Percentiles rank a stretch among this genome's conserved stretches.
Conservation (phyloP, 2,888 invertebrate species). For the Biston stratarius region DNA sequence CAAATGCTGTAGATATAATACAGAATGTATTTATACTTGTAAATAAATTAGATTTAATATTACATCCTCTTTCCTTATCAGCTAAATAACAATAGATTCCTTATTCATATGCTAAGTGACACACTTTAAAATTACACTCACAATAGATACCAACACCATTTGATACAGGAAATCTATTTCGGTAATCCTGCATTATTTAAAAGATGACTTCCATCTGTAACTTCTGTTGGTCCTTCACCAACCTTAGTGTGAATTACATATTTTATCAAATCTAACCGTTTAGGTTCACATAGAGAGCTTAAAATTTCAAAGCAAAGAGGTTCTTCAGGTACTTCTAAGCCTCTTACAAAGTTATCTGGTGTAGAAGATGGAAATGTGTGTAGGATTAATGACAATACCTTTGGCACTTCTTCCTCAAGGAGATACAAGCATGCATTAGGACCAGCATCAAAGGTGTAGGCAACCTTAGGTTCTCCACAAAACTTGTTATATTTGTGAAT, state of each 20-base stretch:
- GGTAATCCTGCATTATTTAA: slow-evolving; percentile 65
- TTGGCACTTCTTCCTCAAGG: slow-evolving; percentile 90
- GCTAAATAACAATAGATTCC: slow-evolving; percentile 24
- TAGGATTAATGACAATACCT: slow-evolving; percentile 89
- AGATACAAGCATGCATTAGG: slow-evolving; percentile 97
- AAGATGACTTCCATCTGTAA: slow-evolving; percentile 71
- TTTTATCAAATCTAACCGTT: slow-evolving; percentile 88
- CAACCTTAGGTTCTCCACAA: slow-evolving; percentile 89
- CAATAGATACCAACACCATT: slow-evolving; percentile 28
- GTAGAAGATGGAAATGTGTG: slow-evolving; percentile 89
- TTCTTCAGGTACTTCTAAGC: slow-evolving; percentile 52
- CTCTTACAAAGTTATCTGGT: slow-evolving; percentile 67
- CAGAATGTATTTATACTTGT: slow-evolving; percentile 58
- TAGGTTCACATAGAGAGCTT: slow-evolving; percentile 65
- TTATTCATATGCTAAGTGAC: slow-evolving; percentile 17
- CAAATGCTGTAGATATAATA: slow-evolving; percentile 36
- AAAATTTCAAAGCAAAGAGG: slow-evolving; percentile 52
- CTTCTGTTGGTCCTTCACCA: slow-evolving; percentile 91
- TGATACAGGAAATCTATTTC: slow-evolving; percentile 18
- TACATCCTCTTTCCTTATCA: slow-evolving; percentile 50
- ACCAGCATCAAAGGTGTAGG: slow-evolving; percentile 99
- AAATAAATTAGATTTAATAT: slow-evolving; percentile 65
- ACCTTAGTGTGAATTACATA: slow-evolving; percentile 94
- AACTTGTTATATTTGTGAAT: slow-evolving; percentile 94
- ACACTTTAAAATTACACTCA: slow-evolving; percentile 15